phyloP scores from a whole-genome alignment of 2,888 invertebrate genomes.

The Caenorhabditis macrosperma region DNA sequence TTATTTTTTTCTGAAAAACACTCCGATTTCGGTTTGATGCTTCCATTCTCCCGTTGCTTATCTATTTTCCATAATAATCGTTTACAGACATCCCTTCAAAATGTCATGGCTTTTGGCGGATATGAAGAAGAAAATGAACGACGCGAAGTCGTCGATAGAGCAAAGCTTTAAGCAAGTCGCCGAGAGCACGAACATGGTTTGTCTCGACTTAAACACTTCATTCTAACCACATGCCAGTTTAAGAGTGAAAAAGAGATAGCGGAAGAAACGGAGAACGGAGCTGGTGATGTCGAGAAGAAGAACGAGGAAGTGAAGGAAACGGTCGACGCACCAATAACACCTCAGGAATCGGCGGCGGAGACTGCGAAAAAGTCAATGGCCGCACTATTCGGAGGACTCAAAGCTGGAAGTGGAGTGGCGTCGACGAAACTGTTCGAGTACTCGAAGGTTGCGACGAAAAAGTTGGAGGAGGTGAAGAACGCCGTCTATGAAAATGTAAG shows the following conservation, averaged over 20 bases:
- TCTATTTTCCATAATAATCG: background rate
- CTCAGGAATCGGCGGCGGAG: slow-evolving; percentile 29
- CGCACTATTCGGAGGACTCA: slow-evolving; percentile 48
- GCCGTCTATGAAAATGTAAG: slow-evolving; percentile 65
- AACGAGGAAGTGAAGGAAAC: slow-evolving; percentile 4
- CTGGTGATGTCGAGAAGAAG: background rate
- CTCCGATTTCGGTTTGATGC: slow-evolving; percentile 31
- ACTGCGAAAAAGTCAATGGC: slow-evolving; percentile 50
- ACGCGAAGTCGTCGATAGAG: slow-evolving; percentile 62
- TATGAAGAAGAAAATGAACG: slow-evolving; percentile 62
- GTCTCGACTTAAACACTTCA: background rate
- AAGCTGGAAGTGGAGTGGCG: slow-evolving; percentile 47
- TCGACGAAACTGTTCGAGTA: slow-evolving; percentile 64
- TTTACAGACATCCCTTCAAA: slow-evolving; percentile 2
- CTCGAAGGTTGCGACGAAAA: slow-evolving; percentile 69
- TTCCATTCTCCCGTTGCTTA: background rate
- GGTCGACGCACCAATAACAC: background rate
- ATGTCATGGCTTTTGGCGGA: slow-evolving; percentile 70
- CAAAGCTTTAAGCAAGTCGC: slow-evolving; percentile 55
- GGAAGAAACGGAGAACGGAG: background rate
- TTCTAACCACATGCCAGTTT: background rate
- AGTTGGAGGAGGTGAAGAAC: slow-evolving; percentile 66
- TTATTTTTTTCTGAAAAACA: slow-evolving; percentile 2
- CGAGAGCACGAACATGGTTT: slow-evolving; percentile 16
- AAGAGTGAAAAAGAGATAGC: background rate